Evolutionary conservation across 2,113 vertebrate genomes (phyloP).

Genomic region (Hemiprocne comata): DNA sequence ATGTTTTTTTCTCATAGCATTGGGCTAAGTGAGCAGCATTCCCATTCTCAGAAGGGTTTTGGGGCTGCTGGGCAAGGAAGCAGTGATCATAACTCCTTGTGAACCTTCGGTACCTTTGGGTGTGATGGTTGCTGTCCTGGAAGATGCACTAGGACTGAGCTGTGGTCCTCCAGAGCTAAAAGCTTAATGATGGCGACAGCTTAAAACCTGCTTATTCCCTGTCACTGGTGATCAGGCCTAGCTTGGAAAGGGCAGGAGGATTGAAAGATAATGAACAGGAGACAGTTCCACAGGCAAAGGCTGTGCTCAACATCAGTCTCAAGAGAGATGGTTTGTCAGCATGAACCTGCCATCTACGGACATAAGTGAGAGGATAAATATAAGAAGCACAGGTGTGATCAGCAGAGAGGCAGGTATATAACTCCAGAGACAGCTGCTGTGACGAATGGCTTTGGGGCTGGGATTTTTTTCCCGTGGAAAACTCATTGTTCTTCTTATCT

Average conservation of each 20-base stretch:
- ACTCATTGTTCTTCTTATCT: slow-evolving; percentile 13
- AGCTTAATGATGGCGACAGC: not conserved
- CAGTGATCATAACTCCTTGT: not conserved
- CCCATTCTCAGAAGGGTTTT: not conserved
- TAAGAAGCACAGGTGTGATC: not conserved
- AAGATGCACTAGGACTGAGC: not conserved
- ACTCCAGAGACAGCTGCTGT: not conserved
- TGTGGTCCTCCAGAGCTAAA: not conserved
- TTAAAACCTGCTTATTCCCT: not conserved
- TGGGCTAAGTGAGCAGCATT: not conserved
- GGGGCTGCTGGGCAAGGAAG: not conserved
- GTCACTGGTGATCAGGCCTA: not conserved
- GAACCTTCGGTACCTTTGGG: not conserved
- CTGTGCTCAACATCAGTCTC: not conserved
- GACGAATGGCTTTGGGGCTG: not conserved
- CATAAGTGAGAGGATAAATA: not conserved
- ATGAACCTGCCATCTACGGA: not conserved
- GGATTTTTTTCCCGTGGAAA: not conserved
- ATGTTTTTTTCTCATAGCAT: not conserved
- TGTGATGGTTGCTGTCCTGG: not conserved
- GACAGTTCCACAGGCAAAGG: not conserved
- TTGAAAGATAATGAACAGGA: not conserved
- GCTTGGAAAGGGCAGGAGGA: not conserved
- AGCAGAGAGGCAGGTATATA: not conserved
- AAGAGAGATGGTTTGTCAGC: not conserved